phyloP scores from a whole-genome alignment of 1,140 invertebrate species.

The Atta colombica region DNA sequence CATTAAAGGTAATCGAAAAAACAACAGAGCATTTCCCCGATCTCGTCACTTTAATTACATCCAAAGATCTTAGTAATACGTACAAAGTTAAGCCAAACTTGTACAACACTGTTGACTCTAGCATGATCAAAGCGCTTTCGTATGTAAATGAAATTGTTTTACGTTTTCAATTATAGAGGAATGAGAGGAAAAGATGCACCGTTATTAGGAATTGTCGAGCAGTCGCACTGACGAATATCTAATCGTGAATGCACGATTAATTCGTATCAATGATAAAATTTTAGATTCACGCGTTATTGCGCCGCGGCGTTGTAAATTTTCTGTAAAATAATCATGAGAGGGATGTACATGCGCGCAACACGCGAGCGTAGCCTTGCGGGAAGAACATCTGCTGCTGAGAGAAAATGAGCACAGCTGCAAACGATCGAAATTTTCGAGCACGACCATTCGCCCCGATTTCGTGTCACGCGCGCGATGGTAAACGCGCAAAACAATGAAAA shows the following conservation, averaged over 20 bases:
- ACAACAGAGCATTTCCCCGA: not conserved
- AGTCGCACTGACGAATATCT: not conserved
- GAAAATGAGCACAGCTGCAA: slow-evolving; percentile 78
- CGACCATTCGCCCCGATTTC: slow-evolving; percentile 59
- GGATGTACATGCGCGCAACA: slow-evolving; percentile 45
- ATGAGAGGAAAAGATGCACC: not conserved
- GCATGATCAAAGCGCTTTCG: slow-evolving; percentile 52
- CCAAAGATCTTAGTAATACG: slow-evolving; percentile 41
- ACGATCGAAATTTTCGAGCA: slow-evolving; percentile 52
- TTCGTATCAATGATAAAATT: not conserved
- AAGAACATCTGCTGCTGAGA: slow-evolving; percentile 77
- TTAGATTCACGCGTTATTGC: not conserved
- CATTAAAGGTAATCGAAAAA: slow-evolving; percentile 29
- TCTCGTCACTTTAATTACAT: slow-evolving; percentile 49
- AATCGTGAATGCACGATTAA: not conserved
- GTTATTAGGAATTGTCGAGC: not conserved
- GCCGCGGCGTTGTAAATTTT: slow-evolving; percentile 27
- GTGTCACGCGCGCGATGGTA: slow-evolving; percentile 54
- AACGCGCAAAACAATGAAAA: slow-evolving; percentile 64
- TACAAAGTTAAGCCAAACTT: slow-evolving; percentile 42
- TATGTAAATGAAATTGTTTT: slow-evolving; percentile 56
- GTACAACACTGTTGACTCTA: slow-evolving; percentile 48
- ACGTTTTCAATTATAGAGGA: slow-evolving; percentile 41
- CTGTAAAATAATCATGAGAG: slow-evolving; percentile 50
- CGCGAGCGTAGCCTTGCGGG: slow-evolving; percentile 51